Conservation (phyloP, 2,113 vertebrate species). For the Ramphastos sulfuratus region DNA sequence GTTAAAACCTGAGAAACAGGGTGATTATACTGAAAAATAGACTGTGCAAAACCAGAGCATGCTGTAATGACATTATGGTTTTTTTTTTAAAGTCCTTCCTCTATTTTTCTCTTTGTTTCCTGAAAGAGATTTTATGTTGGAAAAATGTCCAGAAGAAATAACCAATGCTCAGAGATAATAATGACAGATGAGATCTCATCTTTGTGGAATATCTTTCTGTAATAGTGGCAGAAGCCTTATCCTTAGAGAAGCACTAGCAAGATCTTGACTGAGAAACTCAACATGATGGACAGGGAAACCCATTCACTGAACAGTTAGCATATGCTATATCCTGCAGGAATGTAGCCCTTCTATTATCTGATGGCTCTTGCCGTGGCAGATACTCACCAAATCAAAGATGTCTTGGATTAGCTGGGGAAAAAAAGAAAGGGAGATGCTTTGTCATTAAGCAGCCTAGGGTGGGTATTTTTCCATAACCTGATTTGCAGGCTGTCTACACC, state of each 20-base stretch:
- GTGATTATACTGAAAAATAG: not conserved
- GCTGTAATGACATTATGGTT: not conserved
- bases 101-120: not conserved
- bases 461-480: not conserved
- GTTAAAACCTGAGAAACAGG: not conserved
- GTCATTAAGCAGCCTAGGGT: not conserved
- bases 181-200: not conserved
- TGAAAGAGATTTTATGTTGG: not conserved
- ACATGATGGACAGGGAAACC: constrained; percentile 58
- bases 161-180: not conserved
- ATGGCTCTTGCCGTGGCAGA: not conserved
- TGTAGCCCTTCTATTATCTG: constrained; percentile 3
- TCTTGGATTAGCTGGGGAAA: not conserved
- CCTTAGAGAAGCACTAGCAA: constrained; percentile 19
- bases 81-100: not conserved
- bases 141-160: not conserved
- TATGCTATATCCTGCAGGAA: constrained; percentile 64
- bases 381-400: constrained; percentile 17
- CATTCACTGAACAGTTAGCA: constrained; percentile 61
- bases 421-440: not conserved
- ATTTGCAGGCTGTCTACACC: not conserved
- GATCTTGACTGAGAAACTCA: constrained; percentile 46
- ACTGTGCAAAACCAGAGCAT: not conserved
- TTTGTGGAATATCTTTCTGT: constrained; percentile 24
- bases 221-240: constrained; percentile 15